Conservation (phyloP, 1,140 invertebrate species). For the Aphaenogaster ashmeadi region DNA sequence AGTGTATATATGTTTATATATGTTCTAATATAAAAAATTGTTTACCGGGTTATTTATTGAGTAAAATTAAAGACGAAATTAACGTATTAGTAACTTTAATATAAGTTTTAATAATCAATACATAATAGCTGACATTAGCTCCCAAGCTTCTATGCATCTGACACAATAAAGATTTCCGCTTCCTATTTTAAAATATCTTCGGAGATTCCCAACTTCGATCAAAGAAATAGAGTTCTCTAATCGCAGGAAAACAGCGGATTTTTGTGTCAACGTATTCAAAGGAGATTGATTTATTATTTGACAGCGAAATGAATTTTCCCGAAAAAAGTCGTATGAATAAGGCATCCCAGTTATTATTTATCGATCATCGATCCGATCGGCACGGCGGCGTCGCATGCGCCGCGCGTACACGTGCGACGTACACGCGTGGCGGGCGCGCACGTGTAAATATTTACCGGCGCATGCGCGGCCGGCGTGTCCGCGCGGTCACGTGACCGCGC, state of each 20-base stretch:
- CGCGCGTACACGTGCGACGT: conserved; percentile 58
- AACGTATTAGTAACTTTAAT: neutral
- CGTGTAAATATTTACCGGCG: conserved; percentile 85
- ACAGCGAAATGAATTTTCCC: neutral
- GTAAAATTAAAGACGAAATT: neutral
- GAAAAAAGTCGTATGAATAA: neutral
- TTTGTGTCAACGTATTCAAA: neutral
- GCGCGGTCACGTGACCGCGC: conserved; percentile 83
- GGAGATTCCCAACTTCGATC: neutral
- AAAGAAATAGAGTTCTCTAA: neutral
- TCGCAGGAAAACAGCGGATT: neutral
- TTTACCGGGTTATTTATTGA: neutral
- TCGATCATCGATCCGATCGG: conserved; percentile 11
- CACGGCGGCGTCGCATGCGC: neutral
- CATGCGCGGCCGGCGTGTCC: conserved; percentile 77
- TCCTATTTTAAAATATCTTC: neutral
- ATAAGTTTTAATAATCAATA: neutral
- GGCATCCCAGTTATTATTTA: neutral
- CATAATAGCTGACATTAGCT: neutral
- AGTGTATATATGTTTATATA: too few relatives aligned
- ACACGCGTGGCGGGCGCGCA: conserved; percentile 66
- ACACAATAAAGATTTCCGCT: neutral
- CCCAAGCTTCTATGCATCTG: neutral
- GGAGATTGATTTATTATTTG: conserved; percentile 10
- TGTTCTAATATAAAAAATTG: too few relatives aligned